phyloP scores from a whole-genome alignment of 2,797 vertebrate genomes.

The Lepilemur ruficaudatus region DNA sequence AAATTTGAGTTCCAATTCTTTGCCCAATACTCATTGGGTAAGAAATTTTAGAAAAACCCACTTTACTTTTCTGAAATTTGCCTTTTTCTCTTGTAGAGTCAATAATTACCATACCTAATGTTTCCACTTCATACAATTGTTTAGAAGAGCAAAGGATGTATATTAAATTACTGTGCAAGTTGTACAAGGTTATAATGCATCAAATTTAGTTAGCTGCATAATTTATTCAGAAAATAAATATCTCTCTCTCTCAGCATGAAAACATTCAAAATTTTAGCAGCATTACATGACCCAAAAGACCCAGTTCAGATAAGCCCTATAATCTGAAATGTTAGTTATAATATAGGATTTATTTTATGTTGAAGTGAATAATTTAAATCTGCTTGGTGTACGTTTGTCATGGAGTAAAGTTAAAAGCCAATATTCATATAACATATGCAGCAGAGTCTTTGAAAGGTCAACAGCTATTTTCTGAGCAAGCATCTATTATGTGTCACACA shows the following conservation, averaged over 20 bases:
- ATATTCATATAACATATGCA: background rate
- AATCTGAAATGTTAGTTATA: slow-evolving; percentile 11
- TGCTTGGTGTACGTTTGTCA: background rate
- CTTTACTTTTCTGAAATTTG: background rate
- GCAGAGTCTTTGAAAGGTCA: background rate
- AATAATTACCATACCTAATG: background rate
- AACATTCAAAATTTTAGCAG: background rate
- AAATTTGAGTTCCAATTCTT: background rate
- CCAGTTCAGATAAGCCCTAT: background rate
- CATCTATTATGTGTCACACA: background rate
- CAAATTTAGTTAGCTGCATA: background rate
- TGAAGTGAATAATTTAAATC: slow-evolving; percentile 16
- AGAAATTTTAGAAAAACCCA: background rate
- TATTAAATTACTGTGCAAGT: background rate
- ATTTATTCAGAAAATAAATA: background rate
- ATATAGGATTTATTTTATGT: slow-evolving; percentile 1
- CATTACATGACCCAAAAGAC: background rate
- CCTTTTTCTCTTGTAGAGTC: background rate
- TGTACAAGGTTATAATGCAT: background rate
- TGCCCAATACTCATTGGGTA: background rate
- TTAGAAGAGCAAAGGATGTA: background rate
- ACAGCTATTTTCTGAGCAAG: background rate
- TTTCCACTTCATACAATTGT: background rate
- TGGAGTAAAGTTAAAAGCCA: background rate
- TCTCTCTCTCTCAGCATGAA: background rate